phyloP scores from a whole-genome alignment of 2,888 invertebrate species.

The Drosophila conformis region DNA sequence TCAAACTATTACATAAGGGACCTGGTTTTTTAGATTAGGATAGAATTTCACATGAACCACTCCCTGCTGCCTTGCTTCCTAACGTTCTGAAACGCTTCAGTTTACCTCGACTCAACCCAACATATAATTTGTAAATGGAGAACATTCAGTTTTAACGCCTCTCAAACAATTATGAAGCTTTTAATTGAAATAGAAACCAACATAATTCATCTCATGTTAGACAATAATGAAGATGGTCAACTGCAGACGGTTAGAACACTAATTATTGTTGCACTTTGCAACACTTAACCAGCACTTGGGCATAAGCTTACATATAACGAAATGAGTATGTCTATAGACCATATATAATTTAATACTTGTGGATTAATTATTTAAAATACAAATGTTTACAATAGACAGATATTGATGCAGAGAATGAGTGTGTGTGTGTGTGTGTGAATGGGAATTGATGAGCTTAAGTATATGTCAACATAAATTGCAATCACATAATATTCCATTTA shows the following conservation, averaged over 20 bases:
- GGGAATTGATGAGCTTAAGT: conserved; percentile 77
- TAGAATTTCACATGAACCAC: neutral
- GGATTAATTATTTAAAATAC: conserved; percentile 76
- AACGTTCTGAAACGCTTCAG: neutral
- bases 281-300: conserved; percentile 29
- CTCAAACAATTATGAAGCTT: neutral
- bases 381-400: conserved; percentile 64
- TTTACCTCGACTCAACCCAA: neutral
- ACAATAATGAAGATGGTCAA: neutral
- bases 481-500: conserved; percentile 70
- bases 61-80: neutral
- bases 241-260: conserved; percentile 10
- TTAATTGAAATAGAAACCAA: neutral
- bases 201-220: conserved; percentile 15
- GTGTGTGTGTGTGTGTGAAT: neutral
- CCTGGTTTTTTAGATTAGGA: neutral
- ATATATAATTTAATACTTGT: conserved; percentile 66
- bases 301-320: conserved; percentile 2
- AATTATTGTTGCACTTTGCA: conserved; percentile 27
- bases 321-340: conserved; percentile 2
- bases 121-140: neutral
- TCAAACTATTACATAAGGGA: neutral
- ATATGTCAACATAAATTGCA: conserved; percentile 77
- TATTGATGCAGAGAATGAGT: conserved; percentile 10
- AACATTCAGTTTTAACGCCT: neutral